phyloP scores from a whole-genome alignment of 2,797 vertebrate species.

The Ibycter americanus region DNA sequence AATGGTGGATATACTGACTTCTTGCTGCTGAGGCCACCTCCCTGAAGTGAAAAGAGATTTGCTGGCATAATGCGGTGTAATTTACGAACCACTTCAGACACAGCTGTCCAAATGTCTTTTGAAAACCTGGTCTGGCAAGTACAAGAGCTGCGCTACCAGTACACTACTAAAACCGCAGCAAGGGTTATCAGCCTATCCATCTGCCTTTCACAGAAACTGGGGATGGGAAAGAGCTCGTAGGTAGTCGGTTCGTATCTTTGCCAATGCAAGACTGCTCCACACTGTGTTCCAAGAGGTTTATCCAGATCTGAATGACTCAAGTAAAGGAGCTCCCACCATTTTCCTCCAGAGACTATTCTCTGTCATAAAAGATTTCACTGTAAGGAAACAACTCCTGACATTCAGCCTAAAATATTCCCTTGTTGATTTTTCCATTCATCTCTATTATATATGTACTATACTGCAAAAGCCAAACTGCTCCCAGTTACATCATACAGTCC shows the following conservation, averaged over 20 bases:
- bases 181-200: slow-evolving; percentile 5
- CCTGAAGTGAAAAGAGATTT: background rate
- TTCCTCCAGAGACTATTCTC: background rate
- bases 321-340: slow-evolving; percentile 10
- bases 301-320: background rate
- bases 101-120: background rate
- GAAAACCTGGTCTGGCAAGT: slow-evolving; percentile 1
- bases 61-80: background rate
- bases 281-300: background rate
- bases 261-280: background rate
- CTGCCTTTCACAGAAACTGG: background rate
- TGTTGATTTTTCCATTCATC: slow-evolving; percentile 18
- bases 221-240: background rate
- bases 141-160: background rate
- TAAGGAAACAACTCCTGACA: slow-evolving; percentile 32
- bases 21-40: background rate
- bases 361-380: slow-evolving; percentile 18
- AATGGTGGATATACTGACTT: background rate
- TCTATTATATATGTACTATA: background rate
- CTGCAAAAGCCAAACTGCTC: slow-evolving; percentile 3
- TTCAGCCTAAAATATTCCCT: slow-evolving; percentile 20
- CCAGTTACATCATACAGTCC: background rate
- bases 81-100: background rate
- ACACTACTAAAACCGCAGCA: background rate
- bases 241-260: background rate